phyloP scores from a whole-genome alignment of 2,888 invertebrate species.

The Leptarthrus brevirostris region DNA sequence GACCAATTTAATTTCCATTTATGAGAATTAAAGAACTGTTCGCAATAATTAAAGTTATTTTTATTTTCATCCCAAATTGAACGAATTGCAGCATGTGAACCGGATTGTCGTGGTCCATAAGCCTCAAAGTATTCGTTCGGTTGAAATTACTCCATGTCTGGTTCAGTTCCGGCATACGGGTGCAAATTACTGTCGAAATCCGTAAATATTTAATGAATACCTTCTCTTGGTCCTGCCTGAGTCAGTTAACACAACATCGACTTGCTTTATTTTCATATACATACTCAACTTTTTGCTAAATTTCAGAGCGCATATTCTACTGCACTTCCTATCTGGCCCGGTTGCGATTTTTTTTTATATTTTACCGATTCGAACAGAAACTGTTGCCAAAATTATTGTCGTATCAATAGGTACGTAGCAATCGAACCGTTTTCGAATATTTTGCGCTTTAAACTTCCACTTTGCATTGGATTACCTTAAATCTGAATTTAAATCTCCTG shows the following conservation, averaged over 20 bases:
- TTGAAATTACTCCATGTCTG: conserved; percentile 12
- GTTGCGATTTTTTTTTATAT: conserved; percentile 2
- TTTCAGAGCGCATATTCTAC: conserved; percentile 4
- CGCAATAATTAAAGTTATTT: conserved; percentile 23
- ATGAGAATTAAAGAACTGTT: conserved; percentile 2
- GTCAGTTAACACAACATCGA: conserved; percentile 16
- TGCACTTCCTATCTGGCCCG: neutral
- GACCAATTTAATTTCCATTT: neutral
- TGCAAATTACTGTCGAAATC: conserved; percentile 27
- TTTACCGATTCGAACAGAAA: neutral
- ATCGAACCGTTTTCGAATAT: neutral
- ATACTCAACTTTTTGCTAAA: conserved; percentile 10
- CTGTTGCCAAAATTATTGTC: conserved; percentile 16
- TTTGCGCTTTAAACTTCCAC: neutral
- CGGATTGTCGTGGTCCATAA: neutral
- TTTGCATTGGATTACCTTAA: too few relatives aligned
- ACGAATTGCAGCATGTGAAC: too few relatives aligned
- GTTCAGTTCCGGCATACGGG: conserved; percentile 15
- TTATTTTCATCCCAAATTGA: neutral
- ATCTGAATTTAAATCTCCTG: too few relatives aligned
- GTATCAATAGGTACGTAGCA: neutral
- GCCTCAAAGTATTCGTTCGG: neutral
- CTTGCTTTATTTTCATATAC: conserved; percentile 23
- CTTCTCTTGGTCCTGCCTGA: conserved; percentile 7
- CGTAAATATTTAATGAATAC: conserved; percentile 36